These are phyloP conservation scores for Aldabrachelys gigantea DNA, from an alignment of 2,113 vertebrate species.

Conservation along the genomic window DNA sequence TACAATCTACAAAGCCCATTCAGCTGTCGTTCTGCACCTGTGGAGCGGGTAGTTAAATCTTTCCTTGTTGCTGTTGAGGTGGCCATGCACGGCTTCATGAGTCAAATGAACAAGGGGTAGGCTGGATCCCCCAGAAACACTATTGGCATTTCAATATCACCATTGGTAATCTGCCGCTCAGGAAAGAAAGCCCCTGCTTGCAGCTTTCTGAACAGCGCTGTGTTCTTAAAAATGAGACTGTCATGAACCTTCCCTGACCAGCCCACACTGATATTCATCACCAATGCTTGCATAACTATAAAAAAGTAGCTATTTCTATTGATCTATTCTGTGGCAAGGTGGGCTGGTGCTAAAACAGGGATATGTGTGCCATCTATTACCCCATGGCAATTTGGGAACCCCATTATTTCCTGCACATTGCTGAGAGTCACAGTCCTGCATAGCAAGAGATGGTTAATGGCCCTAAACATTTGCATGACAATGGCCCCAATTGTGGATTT, in stretches of 20 bases:
- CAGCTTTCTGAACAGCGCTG: background rate
- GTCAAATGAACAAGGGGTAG: too few species aligned
- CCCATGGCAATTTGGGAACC: background rate
- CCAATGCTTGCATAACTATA: background rate
- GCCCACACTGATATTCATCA: background rate
- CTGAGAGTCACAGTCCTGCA: background rate
- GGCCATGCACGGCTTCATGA: too few species aligned
- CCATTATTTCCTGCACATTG: background rate
- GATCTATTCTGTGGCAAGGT: background rate
- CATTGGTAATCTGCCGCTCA: too few species aligned
- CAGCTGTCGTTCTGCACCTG: too few species aligned
- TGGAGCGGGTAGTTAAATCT: too few species aligned
- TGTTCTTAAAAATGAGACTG: background rate
- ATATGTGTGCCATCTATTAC: background rate
- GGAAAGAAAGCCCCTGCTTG: background rate
- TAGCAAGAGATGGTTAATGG: background rate
- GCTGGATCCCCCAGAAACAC: too few species aligned
- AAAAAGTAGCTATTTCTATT: background rate
- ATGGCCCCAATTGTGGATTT: background rate
- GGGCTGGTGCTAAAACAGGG: background rate
- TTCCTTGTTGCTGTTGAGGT: too few species aligned
- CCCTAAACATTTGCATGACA: background rate
- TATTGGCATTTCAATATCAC: too few species aligned
- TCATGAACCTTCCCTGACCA: background rate
- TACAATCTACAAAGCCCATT: too few species aligned